These are phyloP conservation scores for Psittacus erithacus DNA, from an alignment of 2,113 vertebrate species.

Conservation along the genomic window DNA sequence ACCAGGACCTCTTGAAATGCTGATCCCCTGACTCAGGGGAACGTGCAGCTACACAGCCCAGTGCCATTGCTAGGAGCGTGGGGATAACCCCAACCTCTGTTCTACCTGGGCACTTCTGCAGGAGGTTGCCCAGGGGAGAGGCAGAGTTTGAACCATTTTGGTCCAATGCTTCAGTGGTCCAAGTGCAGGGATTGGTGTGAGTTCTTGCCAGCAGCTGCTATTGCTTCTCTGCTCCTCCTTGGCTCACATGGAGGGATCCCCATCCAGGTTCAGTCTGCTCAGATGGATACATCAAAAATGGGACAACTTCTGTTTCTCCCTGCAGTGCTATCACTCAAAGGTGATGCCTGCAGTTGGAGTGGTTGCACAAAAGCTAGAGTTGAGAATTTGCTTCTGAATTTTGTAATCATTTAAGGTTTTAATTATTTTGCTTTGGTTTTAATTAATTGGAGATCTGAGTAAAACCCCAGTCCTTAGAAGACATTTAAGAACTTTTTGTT, in stretches of 20 bases:
- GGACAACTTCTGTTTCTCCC: background rate
- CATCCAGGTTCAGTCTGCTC: background rate
- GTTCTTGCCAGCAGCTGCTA: background rate
- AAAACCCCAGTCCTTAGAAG: background rate
- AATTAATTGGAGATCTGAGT: background rate
- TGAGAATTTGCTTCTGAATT: background rate
- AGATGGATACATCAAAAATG: background rate
- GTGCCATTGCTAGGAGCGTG: background rate
- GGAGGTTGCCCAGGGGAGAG: background rate
- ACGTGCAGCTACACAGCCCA: background rate
- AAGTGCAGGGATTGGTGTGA: background rate
- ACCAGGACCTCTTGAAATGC: too few species aligned
- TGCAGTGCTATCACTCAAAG: background rate
- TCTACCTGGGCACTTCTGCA: background rate
- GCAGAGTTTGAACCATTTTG: background rate
- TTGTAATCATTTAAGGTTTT: background rate
- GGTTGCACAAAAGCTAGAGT: background rate
- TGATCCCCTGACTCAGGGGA: too few species aligned
- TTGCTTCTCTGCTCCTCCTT: background rate
- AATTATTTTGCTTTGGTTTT: background rate
- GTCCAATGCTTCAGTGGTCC: background rate
- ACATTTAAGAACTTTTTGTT: background rate
- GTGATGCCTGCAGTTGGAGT: background rate
- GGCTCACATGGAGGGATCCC: background rate
- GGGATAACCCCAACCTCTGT: background rate